Evolutionary conservation across 2,888 invertebrate species (phyloP), one percentile per base, ranked within the genome.

Genomic region (Lymantria monacha): DNA sequence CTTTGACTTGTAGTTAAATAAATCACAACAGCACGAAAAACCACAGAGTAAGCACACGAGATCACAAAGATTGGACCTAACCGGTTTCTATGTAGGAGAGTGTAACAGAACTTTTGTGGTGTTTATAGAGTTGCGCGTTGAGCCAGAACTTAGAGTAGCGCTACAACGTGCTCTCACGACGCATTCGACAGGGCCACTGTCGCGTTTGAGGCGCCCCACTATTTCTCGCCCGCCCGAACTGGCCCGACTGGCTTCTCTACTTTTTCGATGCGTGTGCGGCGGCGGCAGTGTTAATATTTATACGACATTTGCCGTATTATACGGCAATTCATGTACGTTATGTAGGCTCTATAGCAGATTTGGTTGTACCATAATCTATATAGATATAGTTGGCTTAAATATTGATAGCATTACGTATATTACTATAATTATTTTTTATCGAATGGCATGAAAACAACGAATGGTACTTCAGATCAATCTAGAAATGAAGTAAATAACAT

Each of bases 41-140:
- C 72, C 82, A 82, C 79, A 63, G 72, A 79, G 74, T 67, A 70
- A 77, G 80, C 83, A 76, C 79, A 74, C 70, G 65, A 72, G 69
- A 76, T 74, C 82, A 82, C 79, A 75, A 75, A 73, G 75, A 74
- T 75, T 67, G 76, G 22, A 22, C 22, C 22, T 65, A 85, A 90
- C 89, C 89, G 88, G 89, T 90, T 87, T 66, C 61, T 66, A 72
- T 76, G 74, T 81, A 74, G 79, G 72, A 72, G 80, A 81, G 79
- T 83, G 79, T 81, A 76, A 78, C 74, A 79, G 76, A 55, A 75
- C 70, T 73, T 72, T 76, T 70, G 64, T 56, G 59, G 72, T 80
- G 79, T 74, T 71, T 72, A 74, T 68, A 61, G 66, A 64, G 64
- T n/a, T 56, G 69, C 69, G 71, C 70, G 72, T 69, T 63, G 66